A percentile compares a stretch with the other conserved stretches of the same genome.
These are phyloP conservation scores for Romanomermis culicivorax DNA, from an alignment of 2,888 invertebrate genomes.

Conservation along the genomic window DNA sequence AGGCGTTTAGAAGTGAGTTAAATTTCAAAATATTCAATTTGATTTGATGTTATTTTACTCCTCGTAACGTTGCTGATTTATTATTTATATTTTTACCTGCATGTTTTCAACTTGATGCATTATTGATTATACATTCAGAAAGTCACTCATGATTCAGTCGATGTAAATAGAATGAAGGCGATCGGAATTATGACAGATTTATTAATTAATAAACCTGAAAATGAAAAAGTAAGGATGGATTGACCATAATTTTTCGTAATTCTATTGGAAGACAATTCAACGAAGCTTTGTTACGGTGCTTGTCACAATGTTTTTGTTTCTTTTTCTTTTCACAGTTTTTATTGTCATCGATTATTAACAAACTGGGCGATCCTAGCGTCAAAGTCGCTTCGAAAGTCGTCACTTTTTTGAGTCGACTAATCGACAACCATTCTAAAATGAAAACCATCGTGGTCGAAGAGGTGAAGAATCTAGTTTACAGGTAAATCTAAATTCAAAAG, in stretches of 20 bases:
- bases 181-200: conserved; percentile 48
- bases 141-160: conserved; percentile 54
- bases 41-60: not conserved
- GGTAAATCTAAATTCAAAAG: too few relatives aligned
- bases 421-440: conserved; percentile 72
- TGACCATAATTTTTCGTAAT: too few relatives aligned
- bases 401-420: conserved; percentile 57
- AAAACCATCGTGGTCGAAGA: conserved; percentile 63
- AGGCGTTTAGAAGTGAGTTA: conserved; percentile 41
- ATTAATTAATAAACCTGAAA: conserved; percentile 54
- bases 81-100: not conserved
- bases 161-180: conserved; percentile 56
- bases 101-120: conserved; percentile 2
- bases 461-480: conserved; percentile 65
- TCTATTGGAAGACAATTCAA: too few relatives aligned
- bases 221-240: conserved; percentile 58
- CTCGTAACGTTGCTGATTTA: not conserved
- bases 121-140: conserved; percentile 22
- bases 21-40: not conserved
- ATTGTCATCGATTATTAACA: conserved; percentile 62
- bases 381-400: conserved; percentile 69
- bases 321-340: conserved; percentile 35
- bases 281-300: too few relatives aligned
- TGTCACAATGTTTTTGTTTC: too few relatives aligned
- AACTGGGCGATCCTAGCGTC: conserved; percentile 73